Evolutionary conservation across 2,797 vertebrate genomes (phyloP).

Genomic region (Distichodus sexfasciatus): DNA sequence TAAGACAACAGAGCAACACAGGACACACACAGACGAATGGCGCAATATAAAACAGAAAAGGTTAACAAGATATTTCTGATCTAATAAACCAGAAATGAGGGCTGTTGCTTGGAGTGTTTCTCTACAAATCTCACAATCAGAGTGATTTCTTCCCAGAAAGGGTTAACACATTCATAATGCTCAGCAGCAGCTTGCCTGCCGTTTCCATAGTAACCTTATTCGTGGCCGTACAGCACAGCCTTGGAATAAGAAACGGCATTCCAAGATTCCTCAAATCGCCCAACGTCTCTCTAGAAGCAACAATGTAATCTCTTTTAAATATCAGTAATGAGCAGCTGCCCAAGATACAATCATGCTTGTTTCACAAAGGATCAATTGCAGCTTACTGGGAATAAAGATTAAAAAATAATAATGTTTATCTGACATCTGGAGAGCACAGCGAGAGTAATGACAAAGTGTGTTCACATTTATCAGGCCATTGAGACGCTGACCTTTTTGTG

Average conservation of each 20-base stretch:
- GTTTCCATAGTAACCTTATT: slow-evolving; percentile 55
- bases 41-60: no score
- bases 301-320: slow-evolving; percentile 8
- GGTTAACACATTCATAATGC: slow-evolving; percentile 47
- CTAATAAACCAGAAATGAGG: no score
- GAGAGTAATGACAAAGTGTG: background rate
- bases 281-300: background rate
- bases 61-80: no score
- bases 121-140: background rate
- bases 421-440: background rate
- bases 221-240: slow-evolving; percentile 26
- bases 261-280: background rate
- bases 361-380: background rate
- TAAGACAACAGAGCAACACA: no score
- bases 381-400: background rate
- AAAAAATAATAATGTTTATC: background rate
- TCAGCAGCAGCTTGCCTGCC: slow-evolving; percentile 32
- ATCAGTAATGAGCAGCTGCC: background rate
- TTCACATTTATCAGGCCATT: background rate
- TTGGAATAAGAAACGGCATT: slow-evolving; percentile 44
- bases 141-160: background rate
- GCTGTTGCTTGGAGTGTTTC: no score
- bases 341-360: background rate
- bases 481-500: background rate
- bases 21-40: no score